A percentile compares a stretch with the other conserved stretches of the same genome.
Conservation (phyloP, 1,140 invertebrate genomes). For the Dinothrombium tinctorium region DNA sequence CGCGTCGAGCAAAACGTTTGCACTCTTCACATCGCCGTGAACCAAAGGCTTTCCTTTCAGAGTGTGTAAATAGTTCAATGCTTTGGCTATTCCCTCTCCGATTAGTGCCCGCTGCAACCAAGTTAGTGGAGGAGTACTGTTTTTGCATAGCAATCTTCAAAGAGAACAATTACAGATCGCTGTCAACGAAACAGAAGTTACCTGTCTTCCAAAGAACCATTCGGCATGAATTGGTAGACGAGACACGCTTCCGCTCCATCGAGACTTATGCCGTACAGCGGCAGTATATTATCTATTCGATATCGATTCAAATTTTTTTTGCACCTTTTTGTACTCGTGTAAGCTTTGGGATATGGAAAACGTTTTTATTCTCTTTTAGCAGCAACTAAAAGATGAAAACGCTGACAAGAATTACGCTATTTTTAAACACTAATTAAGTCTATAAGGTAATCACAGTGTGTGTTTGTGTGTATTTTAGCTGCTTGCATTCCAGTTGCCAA, state of each 20-base stretch:
- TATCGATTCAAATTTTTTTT: conserved; percentile 34
- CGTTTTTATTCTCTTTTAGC: no score
- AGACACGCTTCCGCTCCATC: conserved; percentile 49
- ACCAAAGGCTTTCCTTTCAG: conserved; percentile 52
- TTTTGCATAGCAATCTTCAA: conserved; percentile 19
- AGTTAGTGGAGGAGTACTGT: conserved; percentile 31
- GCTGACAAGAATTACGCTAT: no score
- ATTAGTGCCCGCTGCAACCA: conserved; percentile 57
- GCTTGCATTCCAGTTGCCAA: no score
- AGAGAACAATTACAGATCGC: not conserved
- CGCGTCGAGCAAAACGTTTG: conserved; percentile 72
- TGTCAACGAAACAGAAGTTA: conserved; percentile 20
- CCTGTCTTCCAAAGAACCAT: conserved; percentile 68
- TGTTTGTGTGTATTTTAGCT: no score
- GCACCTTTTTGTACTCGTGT: no score
- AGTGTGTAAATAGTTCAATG: conserved; percentile 69
- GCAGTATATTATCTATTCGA: conserved; percentile 76
- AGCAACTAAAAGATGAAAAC: no score
- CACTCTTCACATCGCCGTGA: conserved; percentile 68
- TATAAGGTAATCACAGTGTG: no score
- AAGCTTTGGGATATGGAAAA: no score
- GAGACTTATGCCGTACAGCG: conserved; percentile 64
- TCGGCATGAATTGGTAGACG: conserved; percentile 76
- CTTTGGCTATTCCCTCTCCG: conserved; percentile 55
- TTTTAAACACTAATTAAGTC: no score